A percentile compares a stretch with the other conserved stretches of the same genome.
These are phyloP conservation scores for Myotis davidii DNA, from an alignment of 2,113 vertebrate genomes.

Conservation along the genomic window DNA sequence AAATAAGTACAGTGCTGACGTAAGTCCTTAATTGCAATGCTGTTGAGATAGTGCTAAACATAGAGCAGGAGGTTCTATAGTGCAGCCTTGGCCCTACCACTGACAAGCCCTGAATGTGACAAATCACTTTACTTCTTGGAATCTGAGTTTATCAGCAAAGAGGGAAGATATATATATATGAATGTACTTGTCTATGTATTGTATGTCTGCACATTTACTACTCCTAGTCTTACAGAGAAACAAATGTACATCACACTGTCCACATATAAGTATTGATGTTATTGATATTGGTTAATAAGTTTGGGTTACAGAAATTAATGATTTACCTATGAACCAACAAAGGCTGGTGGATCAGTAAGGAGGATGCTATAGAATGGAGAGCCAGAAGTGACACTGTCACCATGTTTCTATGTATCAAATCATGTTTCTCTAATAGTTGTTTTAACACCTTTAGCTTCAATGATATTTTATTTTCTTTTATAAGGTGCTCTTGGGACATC, in stretches of 20 bases:
- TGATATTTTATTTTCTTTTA: background rate
- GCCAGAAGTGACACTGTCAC: background rate
- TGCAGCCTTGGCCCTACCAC: background rate
- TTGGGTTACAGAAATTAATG: background rate
- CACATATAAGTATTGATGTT: background rate
- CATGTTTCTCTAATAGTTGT: background rate
- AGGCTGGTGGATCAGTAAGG: background rate
- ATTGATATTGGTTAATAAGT: background rate
- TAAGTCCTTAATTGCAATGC: constrained; percentile 29
- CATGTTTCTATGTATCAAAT: background rate
- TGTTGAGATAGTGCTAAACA: background rate
- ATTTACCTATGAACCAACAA: background rate
- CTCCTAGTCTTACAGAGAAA: background rate
- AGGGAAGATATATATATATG: background rate
- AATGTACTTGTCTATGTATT: too few species aligned
- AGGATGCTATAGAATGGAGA: background rate
- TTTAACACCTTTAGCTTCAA: background rate
- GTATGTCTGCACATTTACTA: background rate
- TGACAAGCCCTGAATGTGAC: background rate
- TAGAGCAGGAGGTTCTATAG: background rate
- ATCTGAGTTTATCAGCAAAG: background rate
- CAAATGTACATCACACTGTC: background rate
- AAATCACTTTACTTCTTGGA: background rate
- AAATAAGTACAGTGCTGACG: constrained; percentile 8
- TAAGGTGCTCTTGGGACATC: background rate